Percentiles rank a stretch among this genome's conserved stretches.
Evolutionary conservation across 2,888 invertebrate species (phyloP).

Genomic region (Electrophaes corylata): DNA sequence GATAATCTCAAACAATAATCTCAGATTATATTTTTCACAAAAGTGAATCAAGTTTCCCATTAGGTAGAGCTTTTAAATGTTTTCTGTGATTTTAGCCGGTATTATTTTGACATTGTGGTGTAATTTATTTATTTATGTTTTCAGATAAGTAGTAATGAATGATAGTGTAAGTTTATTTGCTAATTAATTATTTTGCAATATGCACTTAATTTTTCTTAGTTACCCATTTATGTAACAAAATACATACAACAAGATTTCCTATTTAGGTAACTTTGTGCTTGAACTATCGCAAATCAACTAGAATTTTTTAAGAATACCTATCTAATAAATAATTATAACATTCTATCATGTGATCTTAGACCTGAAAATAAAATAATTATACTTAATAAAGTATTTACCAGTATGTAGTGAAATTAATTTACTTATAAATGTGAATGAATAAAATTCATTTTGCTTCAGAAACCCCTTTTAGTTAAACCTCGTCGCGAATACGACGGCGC

Average conservation of each 20-base stretch:
- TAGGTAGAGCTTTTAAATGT: conserved; percentile 37
- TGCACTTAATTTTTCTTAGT: background rate
- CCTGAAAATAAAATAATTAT: background rate
- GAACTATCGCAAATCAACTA: background rate
- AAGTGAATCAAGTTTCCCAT: conserved; percentile 38
- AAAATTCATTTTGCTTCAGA: conserved; percentile 32
- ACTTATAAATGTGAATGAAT: conserved; percentile 29
- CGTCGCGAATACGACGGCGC: no score
- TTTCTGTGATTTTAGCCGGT: conserved; percentile 63
- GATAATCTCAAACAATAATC: conserved; percentile 25
- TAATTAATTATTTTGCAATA: background rate
- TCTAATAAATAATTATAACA: background rate
- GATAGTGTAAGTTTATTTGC: background rate
- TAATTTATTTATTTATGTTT: conserved; percentile 41
- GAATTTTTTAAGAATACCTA: background rate
- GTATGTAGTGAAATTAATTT: background rate
- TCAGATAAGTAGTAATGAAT: conserved; percentile 26
- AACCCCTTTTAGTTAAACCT: background rate
- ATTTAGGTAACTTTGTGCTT: background rate
- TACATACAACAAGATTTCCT: no score
- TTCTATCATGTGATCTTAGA: background rate
- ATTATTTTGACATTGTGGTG: conserved; percentile 43
- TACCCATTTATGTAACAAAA: background rate
- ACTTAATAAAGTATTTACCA: background rate
- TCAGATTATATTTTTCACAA: background rate